These are phyloP conservation scores for Eira barbara DNA, from an alignment of 2,113 vertebrate genomes.

Conservation along the genomic window DNA sequence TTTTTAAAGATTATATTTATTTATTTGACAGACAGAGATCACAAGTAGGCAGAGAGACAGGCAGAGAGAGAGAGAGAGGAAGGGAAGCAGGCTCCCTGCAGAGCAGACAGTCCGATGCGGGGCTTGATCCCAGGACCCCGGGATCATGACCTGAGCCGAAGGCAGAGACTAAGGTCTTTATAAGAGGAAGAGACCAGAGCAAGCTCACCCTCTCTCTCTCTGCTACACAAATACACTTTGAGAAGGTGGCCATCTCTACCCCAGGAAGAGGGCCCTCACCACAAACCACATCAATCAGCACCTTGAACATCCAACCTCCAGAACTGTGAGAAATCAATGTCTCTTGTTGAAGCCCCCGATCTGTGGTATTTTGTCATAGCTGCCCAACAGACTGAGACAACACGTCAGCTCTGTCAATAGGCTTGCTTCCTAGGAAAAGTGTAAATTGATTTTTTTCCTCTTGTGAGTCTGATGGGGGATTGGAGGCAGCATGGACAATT, in stretches of 20 bases:
- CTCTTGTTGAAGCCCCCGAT: neutral
- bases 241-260: neutral
- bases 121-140: too few species aligned
- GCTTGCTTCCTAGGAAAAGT: neutral
- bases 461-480: neutral
- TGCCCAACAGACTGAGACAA: neutral
- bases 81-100: too few species aligned
- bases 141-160: too few species aligned
- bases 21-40: too few species aligned
- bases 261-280: neutral
- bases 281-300: neutral
- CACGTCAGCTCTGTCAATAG: neutral
- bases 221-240: neutral
- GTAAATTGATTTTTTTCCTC: constrained; percentile 6
- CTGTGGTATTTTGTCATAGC: neutral
- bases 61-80: too few species aligned
- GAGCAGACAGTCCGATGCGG: too few species aligned
- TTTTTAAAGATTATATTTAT: too few species aligned
- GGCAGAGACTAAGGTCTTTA: neutral
- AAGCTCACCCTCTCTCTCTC: neutral
- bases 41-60: too few species aligned
- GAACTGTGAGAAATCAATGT: neutral
- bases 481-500: neutral
- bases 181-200: neutral
- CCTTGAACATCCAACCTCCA: neutral